phyloP scores from a whole-genome alignment of 2,113 vertebrate species.

The Pseudorasbora parva region DNA sequence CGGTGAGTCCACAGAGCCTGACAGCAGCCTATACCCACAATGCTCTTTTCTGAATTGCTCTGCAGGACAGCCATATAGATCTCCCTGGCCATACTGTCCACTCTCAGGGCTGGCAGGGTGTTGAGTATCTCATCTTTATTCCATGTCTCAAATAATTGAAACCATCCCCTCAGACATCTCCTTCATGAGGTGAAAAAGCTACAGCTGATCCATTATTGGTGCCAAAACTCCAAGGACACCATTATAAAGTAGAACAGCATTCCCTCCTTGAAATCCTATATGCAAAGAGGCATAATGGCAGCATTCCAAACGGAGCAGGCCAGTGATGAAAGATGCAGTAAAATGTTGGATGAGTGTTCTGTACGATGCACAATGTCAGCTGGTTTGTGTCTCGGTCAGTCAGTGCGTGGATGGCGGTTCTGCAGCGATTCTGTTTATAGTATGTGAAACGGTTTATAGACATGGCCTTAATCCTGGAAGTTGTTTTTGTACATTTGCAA shows the following conservation, averaged over 20 bases:
- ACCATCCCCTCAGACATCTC: conserved; percentile 8
- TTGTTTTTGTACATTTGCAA: not conserved
- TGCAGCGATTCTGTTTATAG: not conserved
- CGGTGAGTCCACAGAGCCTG: conserved; percentile 2
- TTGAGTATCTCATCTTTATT: not conserved
- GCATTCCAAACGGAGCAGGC: conserved; percentile 42
- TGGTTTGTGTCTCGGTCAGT: conserved; percentile 2
- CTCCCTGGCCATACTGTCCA: not conserved
- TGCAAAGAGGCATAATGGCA: conserved; percentile 48
- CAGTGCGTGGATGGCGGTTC: not conserved
- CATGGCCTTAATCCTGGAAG: not conserved
- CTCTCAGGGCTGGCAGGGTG: not conserved
- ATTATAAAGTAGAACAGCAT: conserved; percentile 22
- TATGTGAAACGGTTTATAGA: not conserved
- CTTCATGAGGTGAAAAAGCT: conserved; percentile 26
- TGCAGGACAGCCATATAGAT: conserved; percentile 14
- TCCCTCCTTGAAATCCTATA: conserved; percentile 16
- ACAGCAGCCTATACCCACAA: not conserved
- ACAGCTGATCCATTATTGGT: conserved; percentile 34
- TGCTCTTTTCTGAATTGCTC: not conserved
- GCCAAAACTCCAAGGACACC: conserved; percentile 21
- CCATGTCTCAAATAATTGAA: conserved; percentile 8
- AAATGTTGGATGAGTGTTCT: not conserved
- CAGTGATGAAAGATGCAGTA: conserved; percentile 42
- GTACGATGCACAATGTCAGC: conserved; percentile 7